Percentiles rank a stretch among this genome's conserved stretches.
Evolutionary conservation across 1,140 invertebrate species (phyloP).

Genomic region (Maniola jurtina): DNA sequence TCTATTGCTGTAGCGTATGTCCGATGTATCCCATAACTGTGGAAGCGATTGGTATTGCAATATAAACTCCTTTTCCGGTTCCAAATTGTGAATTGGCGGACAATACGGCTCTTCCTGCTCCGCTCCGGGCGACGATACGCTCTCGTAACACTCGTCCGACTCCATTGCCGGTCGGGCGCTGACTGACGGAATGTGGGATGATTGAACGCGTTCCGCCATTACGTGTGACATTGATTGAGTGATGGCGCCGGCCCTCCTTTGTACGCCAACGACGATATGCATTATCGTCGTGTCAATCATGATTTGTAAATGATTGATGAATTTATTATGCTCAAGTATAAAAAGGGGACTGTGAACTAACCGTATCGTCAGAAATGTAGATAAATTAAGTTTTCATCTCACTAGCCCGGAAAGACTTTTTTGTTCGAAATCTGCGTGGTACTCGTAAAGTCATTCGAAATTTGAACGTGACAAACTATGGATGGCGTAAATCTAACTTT

Average conservation of each 20-base stretch:
- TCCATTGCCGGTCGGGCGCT: constrained; percentile 12
- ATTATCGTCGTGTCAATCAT: constrained; percentile 1
- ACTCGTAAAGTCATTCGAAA: too few relatives aligned
- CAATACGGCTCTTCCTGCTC: not conserved
- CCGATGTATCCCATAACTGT: constrained; percentile 24
- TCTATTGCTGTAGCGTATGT: constrained; percentile 24
- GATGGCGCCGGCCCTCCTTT: not conserved
- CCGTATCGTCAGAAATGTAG: too few relatives aligned
- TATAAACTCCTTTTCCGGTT: constrained; percentile 24
- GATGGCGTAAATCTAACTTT: too few relatives aligned
- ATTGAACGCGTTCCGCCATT: constrained; percentile 6
- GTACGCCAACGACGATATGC: not conserved
- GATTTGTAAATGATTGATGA: not conserved
- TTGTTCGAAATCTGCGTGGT: too few relatives aligned
- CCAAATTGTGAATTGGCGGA: not conserved
- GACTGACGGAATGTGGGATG: constrained; percentile 6
- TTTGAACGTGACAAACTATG: too few relatives aligned
- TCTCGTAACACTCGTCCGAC: constrained; percentile 1
- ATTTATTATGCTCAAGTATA: not conserved
- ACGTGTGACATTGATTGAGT: constrained; percentile 12
- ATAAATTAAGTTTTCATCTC: too few relatives aligned
- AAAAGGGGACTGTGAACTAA: too few relatives aligned
- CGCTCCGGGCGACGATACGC: not conserved
- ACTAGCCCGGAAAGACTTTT: too few relatives aligned
- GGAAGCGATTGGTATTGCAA: constrained; percentile 17